These are phyloP conservation scores for Phainopepla nitens DNA, from an alignment of 2,113 vertebrate species.

Conservation along the genomic window DNA sequence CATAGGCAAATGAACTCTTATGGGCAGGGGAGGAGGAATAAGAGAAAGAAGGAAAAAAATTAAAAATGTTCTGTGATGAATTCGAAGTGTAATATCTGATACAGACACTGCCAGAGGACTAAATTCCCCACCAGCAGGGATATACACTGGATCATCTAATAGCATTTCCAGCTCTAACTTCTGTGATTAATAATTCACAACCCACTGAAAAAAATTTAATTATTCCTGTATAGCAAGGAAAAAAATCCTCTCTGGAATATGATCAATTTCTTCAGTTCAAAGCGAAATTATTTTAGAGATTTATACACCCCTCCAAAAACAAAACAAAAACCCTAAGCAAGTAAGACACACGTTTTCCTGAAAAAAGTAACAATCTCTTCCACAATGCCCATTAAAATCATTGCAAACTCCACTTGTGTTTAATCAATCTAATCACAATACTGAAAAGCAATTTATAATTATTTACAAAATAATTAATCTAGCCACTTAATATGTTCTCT, in stretches of 20 bases:
- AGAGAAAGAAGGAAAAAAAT: neutral
- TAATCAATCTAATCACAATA: neutral
- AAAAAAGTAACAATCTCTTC: neutral
- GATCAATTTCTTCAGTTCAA: conserved; percentile 22
- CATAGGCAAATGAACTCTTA: neutral
- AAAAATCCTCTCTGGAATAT: conserved; percentile 39
- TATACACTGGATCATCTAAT: conserved; percentile 38
- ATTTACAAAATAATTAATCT: neutral
- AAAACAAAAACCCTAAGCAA: neutral
- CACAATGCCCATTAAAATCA: neutral
- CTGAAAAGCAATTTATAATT: neutral
- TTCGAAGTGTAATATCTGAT: neutral
- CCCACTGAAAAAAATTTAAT: conserved; percentile 21
- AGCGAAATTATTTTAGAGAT: neutral
- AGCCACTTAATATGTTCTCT: neutral
- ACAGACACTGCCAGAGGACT: conserved; percentile 34
- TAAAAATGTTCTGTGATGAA: neutral
- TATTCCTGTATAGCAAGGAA: conserved; percentile 36
- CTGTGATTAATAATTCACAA: conserved; percentile 68
- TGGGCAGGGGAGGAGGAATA: neutral
- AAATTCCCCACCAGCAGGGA: conserved; percentile 13
- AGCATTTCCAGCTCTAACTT: conserved; percentile 58
- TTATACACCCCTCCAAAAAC: neutral
- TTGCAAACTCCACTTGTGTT: neutral
- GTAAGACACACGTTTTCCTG: neutral